A percentile compares a stretch with the other conserved stretches of the same genome.
Conservation (phyloP, 2,797 vertebrate genomes). For the Acanthurus leucopareius region DNA sequence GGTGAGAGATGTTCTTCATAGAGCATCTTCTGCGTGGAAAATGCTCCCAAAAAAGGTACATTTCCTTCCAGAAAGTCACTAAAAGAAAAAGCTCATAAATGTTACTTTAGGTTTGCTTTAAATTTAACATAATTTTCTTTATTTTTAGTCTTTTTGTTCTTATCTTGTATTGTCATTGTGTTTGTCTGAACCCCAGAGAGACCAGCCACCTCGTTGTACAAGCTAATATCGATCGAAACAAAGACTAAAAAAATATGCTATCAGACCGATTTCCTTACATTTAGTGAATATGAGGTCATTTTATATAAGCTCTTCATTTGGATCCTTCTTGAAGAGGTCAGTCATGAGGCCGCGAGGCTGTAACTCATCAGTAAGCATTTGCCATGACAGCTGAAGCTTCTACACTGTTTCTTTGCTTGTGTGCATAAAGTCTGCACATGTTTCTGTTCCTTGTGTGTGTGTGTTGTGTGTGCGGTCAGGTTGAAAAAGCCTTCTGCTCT, state of each 20-base stretch:
- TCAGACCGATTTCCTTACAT: constrained; percentile 13
- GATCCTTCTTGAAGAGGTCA: constrained; percentile 6
- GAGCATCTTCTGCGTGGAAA: neutral
- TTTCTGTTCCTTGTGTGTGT: constrained; percentile 13
- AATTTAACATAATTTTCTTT: too few relatives aligned
- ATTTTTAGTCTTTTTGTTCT: neutral
- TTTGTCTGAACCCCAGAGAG: neutral
- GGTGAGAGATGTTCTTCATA: neutral
- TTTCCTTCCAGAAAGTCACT: neutral
- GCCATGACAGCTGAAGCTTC: constrained; percentile 32
- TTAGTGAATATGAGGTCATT: neutral
- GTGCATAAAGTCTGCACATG: neutral
- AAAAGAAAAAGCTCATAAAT: neutral
- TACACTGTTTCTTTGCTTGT: constrained; percentile 2
- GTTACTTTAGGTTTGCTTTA: too few relatives aligned
- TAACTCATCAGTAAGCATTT: constrained; percentile 51
- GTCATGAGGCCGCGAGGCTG: constrained; percentile 26
- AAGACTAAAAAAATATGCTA: neutral
- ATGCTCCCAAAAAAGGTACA: neutral
- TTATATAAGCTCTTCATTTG: constrained; percentile 6
- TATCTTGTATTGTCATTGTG: neutral
- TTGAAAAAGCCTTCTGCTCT: constrained; percentile 24
- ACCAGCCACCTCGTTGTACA: neutral
- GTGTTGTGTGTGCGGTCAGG: constrained; percentile 1
- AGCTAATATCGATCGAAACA: neutral